Evolutionary conservation across 2,113 vertebrate species (phyloP).

Genomic region (Gasterosteus nipponicus): DNA sequence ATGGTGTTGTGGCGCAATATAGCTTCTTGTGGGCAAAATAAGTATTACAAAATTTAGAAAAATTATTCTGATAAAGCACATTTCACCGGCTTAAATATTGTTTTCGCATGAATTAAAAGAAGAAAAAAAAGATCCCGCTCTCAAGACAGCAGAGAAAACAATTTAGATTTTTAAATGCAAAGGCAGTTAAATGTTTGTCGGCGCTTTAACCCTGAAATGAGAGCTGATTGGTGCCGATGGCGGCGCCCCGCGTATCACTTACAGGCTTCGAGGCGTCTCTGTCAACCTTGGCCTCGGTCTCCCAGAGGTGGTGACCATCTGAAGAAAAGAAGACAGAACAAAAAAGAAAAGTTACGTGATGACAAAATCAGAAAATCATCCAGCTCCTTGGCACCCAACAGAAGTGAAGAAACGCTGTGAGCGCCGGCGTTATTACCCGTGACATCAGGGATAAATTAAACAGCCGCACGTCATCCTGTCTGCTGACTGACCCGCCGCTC

Average conservation of each 20-base stretch:
- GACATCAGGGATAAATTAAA: constrained; percentile 58
- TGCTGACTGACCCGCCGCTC: constrained; percentile 65
- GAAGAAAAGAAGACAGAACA: constrained; percentile 55
- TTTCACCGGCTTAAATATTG: not conserved
- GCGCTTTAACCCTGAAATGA: constrained; percentile 19
- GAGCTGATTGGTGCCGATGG: constrained; percentile 5
- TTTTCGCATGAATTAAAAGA: too few species aligned
- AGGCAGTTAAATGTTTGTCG: not conserved
- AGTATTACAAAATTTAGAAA: not conserved
- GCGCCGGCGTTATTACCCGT: constrained; percentile 53
- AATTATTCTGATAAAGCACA: too few species aligned
- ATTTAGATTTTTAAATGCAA: not conserved
- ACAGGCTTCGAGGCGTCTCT: constrained; percentile 91
- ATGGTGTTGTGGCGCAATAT: not conserved
- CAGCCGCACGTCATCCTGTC: constrained; percentile 58
- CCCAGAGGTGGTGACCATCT: constrained; percentile 98
- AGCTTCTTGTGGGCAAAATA: not conserved
- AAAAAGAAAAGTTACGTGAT: not conserved
- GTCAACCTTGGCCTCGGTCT: constrained; percentile 94
- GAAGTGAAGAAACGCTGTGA: constrained; percentile 41
- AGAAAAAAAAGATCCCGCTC: not conserved
- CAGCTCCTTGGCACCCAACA: constrained; percentile 30
- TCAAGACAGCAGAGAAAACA: not conserved
- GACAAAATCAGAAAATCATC: constrained; percentile 17
- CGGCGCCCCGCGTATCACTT: constrained; percentile 71